These are phyloP conservation scores for Melanaphis sacchari DNA, from an alignment of 1,140 invertebrate species.

Conservation along the genomic window DNA sequence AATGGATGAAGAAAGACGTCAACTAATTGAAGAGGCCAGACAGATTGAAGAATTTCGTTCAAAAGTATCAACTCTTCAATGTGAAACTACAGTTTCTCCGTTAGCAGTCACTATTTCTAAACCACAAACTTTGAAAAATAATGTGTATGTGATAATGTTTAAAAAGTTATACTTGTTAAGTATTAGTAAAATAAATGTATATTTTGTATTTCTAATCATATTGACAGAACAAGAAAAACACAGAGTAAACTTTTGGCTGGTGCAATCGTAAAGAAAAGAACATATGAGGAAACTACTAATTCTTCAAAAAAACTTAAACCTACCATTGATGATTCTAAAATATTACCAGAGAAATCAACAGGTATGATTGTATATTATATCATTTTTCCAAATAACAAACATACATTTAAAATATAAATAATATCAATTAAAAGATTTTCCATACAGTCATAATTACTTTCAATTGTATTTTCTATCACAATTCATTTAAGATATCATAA, in stretches of 20 bases:
- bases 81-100: constrained; percentile 69
- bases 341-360: not conserved
- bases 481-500: not conserved
- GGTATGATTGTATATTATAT: not conserved
- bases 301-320: constrained; percentile 24
- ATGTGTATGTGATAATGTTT: constrained; percentile 61
- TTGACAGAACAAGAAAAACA: constrained; percentile 64
- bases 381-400: not conserved
- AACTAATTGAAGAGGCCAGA: constrained; percentile 79
- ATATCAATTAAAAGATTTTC: not conserved
- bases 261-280: constrained; percentile 68
- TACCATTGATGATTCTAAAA: not conserved
- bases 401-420: not conserved
- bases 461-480: not conserved
- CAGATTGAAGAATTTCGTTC: constrained; percentile 85
- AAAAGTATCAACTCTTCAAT: constrained; percentile 78
- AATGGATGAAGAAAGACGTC: constrained; percentile 81
- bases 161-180: not conserved
- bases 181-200: not conserved
- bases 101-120: not conserved
- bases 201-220: constrained; percentile 46
- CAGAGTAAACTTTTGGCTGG: constrained; percentile 71
- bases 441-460: not conserved
- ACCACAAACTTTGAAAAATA: constrained; percentile 60
- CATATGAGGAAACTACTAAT: constrained; percentile 44